Evolutionary conservation across 37 sponge, comb jelly and placozoan genomes (phyloP).

Genomic region (Halichondria panicea): DNA sequence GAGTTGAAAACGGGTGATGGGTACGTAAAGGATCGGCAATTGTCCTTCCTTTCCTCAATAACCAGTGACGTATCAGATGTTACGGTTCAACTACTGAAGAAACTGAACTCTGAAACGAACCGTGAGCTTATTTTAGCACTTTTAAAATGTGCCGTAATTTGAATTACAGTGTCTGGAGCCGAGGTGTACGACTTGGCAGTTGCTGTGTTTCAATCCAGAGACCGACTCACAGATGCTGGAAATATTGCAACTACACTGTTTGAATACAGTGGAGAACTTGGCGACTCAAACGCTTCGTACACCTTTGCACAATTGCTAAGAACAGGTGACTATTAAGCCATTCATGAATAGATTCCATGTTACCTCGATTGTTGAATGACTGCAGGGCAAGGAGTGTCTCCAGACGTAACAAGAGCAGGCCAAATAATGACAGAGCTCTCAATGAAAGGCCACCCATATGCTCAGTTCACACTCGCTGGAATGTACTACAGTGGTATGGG

Average conservation of each 20-base stretch:
- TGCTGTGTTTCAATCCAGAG: constrained; percentile 28
- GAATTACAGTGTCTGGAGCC: constrained; percentile 32
- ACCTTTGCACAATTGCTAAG: constrained; percentile 82
- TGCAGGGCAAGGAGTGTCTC: constrained; percentile 61
- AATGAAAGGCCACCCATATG: constrained; percentile 89
- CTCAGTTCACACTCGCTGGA: constrained; percentile 82
- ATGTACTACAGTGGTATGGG: constrained; percentile 81
- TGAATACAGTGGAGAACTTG: constrained; percentile 44
- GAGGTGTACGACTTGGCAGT: constrained; percentile 57
- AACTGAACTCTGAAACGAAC: constrained; percentile 40
- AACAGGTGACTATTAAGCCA: constrained; percentile 26
- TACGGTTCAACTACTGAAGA: constrained; percentile 22
- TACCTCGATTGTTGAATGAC: neutral
- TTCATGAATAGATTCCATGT: neutral
- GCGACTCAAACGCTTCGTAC: constrained; percentile 67
- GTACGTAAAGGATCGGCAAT: constrained; percentile 38
- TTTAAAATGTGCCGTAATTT: too few relatives aligned
- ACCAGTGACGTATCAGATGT: constrained; percentile 23
- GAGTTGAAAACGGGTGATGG: too few relatives aligned
- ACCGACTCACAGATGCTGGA: constrained; percentile 5
- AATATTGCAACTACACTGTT: constrained; percentile 67
- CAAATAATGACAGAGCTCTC: constrained; percentile 72
- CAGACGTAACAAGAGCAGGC: constrained; percentile 48
- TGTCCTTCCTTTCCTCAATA: constrained; percentile 25
- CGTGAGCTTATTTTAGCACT: too few relatives aligned